phyloP scores from a whole-genome alignment of 1,140 invertebrate species.

The Melipona quadrifasciata region DNA sequence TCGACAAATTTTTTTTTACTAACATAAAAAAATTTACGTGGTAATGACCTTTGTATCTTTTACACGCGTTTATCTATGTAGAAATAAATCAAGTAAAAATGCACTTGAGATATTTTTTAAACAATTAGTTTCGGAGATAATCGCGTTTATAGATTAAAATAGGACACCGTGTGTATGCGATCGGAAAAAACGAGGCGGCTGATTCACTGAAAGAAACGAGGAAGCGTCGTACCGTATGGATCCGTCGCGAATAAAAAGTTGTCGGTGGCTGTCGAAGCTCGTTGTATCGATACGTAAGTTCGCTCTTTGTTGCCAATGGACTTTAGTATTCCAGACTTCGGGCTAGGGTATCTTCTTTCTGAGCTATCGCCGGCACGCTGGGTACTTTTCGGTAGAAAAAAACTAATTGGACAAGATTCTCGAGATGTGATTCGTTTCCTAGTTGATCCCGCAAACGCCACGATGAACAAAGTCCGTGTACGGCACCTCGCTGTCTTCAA shows the following conservation, averaged over 20 bases:
- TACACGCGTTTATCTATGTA: too few relatives aligned
- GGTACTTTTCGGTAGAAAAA: constrained; percentile 40
- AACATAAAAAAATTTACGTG: too few relatives aligned
- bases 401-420: constrained; percentile 65
- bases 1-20: too few relatives aligned
- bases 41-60: too few relatives aligned
- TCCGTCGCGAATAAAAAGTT: constrained; percentile 1
- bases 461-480: constrained; percentile 34
- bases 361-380: neutral
- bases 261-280: neutral
- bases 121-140: too few relatives aligned
- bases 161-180: neutral
- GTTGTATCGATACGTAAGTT: constrained; percentile 11
- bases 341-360: neutral
- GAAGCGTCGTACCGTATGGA: neutral
- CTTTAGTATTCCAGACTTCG: too few relatives aligned
- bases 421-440: constrained; percentile 59
- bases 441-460: constrained; percentile 48
- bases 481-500: constrained; percentile 31
- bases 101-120: too few relatives aligned
- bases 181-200: neutral
- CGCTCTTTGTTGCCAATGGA: too few relatives aligned
- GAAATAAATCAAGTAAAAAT: too few relatives aligned
- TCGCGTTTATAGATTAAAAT: too few relatives aligned
- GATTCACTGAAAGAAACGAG: neutral